Evolutionary conservation across 2,797 vertebrate species (phyloP).

Genomic region (Pagetopsis macropterus): DNA sequence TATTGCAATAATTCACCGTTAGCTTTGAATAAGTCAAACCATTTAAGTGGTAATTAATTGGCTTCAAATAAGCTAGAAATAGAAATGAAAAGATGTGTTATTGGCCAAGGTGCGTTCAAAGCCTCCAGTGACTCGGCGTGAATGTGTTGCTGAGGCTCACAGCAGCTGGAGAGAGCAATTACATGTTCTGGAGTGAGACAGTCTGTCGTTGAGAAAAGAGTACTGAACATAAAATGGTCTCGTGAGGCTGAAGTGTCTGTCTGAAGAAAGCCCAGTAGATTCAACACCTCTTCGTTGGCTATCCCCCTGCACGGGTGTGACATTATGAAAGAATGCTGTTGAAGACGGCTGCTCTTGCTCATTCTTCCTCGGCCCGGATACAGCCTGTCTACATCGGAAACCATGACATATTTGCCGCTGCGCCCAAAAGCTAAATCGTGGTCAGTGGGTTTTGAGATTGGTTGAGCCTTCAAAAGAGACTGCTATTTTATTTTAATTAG

Average conservation of each 20-base stretch:
- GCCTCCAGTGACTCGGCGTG: constrained; percentile 14
- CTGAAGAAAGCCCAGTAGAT: constrained; percentile 18
- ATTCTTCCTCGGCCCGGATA: not conserved
- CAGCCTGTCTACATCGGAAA: too few relatives aligned
- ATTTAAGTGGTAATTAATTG: too few relatives aligned
- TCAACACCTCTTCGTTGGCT: constrained; percentile 46
- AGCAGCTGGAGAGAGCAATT: constrained; percentile 35
- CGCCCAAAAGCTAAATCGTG: too few relatives aligned
- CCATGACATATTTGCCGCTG: too few relatives aligned
- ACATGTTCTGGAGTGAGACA: constrained; percentile 34
- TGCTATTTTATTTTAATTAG: too few relatives aligned
- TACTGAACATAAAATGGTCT: constrained; percentile 42
- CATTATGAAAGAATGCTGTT: constrained; percentile 13
- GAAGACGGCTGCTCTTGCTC: not conserved
- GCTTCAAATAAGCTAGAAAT: too few relatives aligned
- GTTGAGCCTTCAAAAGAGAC: too few relatives aligned
- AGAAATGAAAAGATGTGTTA: not conserved
- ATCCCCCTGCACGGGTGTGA: constrained; percentile 15
- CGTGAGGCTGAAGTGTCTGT: constrained; percentile 24
- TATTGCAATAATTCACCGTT: not conserved
- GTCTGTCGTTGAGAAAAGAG: constrained; percentile 42
- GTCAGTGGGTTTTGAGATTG: too few relatives aligned
- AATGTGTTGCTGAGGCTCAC: constrained; percentile 11
- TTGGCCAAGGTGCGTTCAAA: constrained; percentile 18
- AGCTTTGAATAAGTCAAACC: too few relatives aligned